These are phyloP conservation scores for Coluber constrictor DNA, from an alignment of 2,797 vertebrate species.

Conservation along the genomic window DNA sequence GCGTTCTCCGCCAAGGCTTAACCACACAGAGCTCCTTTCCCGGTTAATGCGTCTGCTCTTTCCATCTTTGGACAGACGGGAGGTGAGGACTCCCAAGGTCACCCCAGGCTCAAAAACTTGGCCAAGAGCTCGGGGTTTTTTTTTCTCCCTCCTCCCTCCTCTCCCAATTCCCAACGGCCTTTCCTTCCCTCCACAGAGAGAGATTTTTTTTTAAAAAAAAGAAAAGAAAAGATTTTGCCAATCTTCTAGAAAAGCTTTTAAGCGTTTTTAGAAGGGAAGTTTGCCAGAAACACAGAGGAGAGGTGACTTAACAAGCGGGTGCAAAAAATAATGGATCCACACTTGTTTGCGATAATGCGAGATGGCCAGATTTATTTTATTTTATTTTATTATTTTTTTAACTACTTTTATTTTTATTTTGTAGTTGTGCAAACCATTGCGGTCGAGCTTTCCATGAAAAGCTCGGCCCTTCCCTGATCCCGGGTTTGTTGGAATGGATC, in stretches of 20 bases:
- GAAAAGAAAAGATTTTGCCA: constrained; percentile 7
- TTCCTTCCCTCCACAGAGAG: neutral
- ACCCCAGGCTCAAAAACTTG: too few relatives aligned
- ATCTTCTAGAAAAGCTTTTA: constrained; percentile 7
- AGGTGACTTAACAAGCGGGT: constrained; percentile 33
- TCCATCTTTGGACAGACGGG: accelerated
- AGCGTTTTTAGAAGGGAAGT: constrained; percentile 4
- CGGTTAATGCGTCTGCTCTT: neutral
- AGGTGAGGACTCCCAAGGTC: accelerated
- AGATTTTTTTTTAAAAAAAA: neutral
- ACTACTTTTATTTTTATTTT: too few relatives aligned
- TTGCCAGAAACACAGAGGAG: constrained; percentile 28
- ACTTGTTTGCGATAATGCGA: neutral
- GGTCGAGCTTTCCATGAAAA: constrained; percentile 12
- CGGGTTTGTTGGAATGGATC: neutral
- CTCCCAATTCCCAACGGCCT: neutral
- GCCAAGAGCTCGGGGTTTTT: too few relatives aligned
- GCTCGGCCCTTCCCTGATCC: constrained; percentile 10
- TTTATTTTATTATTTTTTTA: too few relatives aligned
- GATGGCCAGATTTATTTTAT: neutral
- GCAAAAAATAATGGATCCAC: neutral
- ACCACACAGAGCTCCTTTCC: neutral
- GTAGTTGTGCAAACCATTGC: neutral
- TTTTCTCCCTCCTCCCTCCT: neutral
- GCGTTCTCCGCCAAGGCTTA: neutral